A percentile compares a stretch with the other conserved stretches of the same genome.
Conservation (phyloP, 1,140 invertebrate genomes). For the Papilio helenus region DNA sequence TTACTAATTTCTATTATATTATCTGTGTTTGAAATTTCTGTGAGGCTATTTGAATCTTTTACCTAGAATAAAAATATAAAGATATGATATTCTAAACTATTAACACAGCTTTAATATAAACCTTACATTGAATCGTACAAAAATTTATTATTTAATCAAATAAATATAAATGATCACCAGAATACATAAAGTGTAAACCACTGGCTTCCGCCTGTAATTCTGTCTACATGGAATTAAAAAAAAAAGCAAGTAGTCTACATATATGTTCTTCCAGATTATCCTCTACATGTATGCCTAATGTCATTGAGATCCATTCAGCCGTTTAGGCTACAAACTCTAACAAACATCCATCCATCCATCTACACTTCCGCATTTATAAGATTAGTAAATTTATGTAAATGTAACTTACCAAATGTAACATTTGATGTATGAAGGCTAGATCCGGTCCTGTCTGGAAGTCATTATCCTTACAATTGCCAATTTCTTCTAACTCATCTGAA, state of each 20-base stretch:
- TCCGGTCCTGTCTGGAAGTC: constrained; percentile 52
- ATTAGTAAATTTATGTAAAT: neutral
- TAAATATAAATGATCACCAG: too few relatives aligned
- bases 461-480: constrained; percentile 38
- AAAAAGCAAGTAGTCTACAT: too few relatives aligned
- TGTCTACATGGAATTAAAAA: too few relatives aligned
- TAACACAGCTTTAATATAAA: neutral
- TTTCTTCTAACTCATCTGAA: constrained; percentile 51
- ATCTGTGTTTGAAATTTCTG: constrained; percentile 21
- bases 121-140: neutral
- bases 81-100: neutral
- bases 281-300: too few relatives aligned
- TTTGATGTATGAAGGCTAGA: constrained; percentile 54
- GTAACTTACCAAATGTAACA: constrained; percentile 54
- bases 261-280: too few relatives aligned
- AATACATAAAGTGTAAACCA: too few relatives aligned
- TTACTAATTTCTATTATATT: constrained; percentile 42
- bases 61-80: neutral
- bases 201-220: too few relatives aligned
- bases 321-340: too few relatives aligned
- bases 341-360: too few relatives aligned
- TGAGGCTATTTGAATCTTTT: neutral
- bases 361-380: neutral
- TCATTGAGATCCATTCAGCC: too few relatives aligned
- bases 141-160: too few relatives aligned